These are phyloP conservation scores for Chouioia cunea DNA, from an alignment of 2,888 invertebrate species.

Conservation along the genomic window DNA sequence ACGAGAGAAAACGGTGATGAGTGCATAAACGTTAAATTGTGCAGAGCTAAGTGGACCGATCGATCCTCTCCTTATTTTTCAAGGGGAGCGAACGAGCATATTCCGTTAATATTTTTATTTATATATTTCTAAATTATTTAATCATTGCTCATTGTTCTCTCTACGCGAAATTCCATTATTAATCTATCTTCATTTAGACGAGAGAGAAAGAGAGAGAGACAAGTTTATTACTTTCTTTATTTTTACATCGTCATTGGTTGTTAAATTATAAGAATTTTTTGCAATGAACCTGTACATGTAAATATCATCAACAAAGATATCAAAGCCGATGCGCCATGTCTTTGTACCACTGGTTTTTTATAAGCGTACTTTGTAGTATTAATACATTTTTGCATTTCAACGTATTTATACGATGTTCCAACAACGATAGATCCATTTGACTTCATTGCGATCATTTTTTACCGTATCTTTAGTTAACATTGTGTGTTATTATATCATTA, in stretches of 20 bases:
- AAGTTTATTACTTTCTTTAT: no score
- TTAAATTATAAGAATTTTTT: slow-evolving; percentile 9
- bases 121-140: slow-evolving; percentile 24
- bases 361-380: background rate
- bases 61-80: slow-evolving; percentile 3
- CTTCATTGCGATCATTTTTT: slow-evolving; percentile 34
- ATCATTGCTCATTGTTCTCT: background rate
- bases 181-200: background rate
- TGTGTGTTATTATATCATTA: slow-evolving; percentile 24
- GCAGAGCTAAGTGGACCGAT: background rate
- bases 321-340: slow-evolving; percentile 10
- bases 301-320: slow-evolving; percentile 30
- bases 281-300: slow-evolving; percentile 30
- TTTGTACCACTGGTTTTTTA: slow-evolving; percentile 31
- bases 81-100: slow-evolving; percentile 10
- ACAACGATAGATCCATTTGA: slow-evolving; percentile 10
- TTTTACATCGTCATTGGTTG: background rate
- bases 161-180: background rate
- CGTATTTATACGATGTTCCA: slow-evolving; percentile 34
- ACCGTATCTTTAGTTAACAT: slow-evolving; percentile 22
- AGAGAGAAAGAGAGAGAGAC: no score
- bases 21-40: background rate
- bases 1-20: slow-evolving; percentile 56
- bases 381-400: slow-evolving; percentile 32
- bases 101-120: background rate